phyloP scores from a whole-genome alignment of 2,888 invertebrate genomes.

The Xiphydria camelus region DNA sequence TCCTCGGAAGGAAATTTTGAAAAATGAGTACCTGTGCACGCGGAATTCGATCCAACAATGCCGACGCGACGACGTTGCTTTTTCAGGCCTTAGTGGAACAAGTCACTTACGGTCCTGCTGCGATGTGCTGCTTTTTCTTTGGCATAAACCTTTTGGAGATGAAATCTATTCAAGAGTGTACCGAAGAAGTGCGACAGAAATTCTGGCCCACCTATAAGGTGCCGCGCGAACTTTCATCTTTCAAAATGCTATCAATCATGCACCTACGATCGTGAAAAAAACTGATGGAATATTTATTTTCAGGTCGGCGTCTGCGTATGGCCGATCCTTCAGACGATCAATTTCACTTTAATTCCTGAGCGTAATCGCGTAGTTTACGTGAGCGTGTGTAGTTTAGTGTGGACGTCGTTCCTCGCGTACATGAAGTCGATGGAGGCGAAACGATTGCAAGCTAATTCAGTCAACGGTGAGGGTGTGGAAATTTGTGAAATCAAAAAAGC shows the following conservation, averaged over 20 bases:
- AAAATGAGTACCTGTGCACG: no score
- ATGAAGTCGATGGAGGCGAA: slow-evolving; percentile 68
- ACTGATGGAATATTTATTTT: slow-evolving; percentile 43
- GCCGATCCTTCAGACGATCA: slow-evolving; percentile 74
- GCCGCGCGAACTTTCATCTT: slow-evolving; percentile 26
- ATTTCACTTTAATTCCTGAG: slow-evolving; percentile 72
- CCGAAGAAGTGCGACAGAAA: slow-evolving; percentile 71
- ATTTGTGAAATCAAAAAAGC: not conserved
- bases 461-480: not conserved
- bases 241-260: not conserved
- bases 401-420: slow-evolving; percentile 78
- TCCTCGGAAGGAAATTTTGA: no score
- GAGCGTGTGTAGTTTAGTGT: slow-evolving; percentile 72
- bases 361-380: slow-evolving; percentile 75
- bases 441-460: slow-evolving; percentile 19
- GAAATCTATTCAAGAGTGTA: slow-evolving; percentile 67
- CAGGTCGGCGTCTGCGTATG: slow-evolving; percentile 72
- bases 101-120: slow-evolving; percentile 74
- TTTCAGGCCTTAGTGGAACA: slow-evolving; percentile 73
- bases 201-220: slow-evolving; percentile 78
- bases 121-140: slow-evolving; percentile 78
- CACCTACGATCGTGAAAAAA: not conserved
- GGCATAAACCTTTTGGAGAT: slow-evolving; percentile 76
- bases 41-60: no score
- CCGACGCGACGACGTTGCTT: no score